A percentile compares a stretch with the other conserved stretches of the same genome.
These are phyloP conservation scores for Tinamus major DNA, from an alignment of 2,797 vertebrate species.

Conservation along the genomic window DNA sequence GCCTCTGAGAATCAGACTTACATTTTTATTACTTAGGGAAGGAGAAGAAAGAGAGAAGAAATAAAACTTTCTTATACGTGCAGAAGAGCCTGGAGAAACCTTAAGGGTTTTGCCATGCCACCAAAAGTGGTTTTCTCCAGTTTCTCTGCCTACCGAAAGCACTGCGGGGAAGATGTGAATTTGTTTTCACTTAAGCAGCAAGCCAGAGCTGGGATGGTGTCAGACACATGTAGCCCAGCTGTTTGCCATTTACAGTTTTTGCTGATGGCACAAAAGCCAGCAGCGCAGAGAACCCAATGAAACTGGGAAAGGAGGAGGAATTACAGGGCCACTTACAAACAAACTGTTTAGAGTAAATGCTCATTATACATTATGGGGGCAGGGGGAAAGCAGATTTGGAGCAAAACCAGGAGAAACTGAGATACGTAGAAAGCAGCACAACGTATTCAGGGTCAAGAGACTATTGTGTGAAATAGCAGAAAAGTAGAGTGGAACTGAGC, in stretches of 20 bases:
- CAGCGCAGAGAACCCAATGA: neutral
- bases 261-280: slow-evolving; percentile 25
- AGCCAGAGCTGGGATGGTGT: neutral
- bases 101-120: neutral
- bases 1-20: neutral
- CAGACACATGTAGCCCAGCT: slow-evolving; percentile 26
- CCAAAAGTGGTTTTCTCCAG: neutral
- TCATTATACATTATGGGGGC: neutral
- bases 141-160: neutral
- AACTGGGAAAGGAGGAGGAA: neutral
- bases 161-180: neutral
- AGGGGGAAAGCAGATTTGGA: neutral
- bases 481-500: neutral
- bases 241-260: slow-evolving; percentile 29
- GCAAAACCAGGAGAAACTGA: neutral
- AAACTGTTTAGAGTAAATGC: neutral
- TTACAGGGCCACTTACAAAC: neutral
- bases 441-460: neutral
- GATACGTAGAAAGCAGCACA: neutral
- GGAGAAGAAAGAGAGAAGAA: neutral
- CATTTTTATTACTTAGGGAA: neutral
- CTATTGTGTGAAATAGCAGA: neutral
- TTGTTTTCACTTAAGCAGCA: slow-evolving; percentile 35
- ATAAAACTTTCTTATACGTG: neutral
- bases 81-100: neutral